Percentiles rank a stretch among this genome's conserved stretches.
Conservation (phyloP, 2,113 vertebrate genomes). For the Varanus komodoensis region DNA sequence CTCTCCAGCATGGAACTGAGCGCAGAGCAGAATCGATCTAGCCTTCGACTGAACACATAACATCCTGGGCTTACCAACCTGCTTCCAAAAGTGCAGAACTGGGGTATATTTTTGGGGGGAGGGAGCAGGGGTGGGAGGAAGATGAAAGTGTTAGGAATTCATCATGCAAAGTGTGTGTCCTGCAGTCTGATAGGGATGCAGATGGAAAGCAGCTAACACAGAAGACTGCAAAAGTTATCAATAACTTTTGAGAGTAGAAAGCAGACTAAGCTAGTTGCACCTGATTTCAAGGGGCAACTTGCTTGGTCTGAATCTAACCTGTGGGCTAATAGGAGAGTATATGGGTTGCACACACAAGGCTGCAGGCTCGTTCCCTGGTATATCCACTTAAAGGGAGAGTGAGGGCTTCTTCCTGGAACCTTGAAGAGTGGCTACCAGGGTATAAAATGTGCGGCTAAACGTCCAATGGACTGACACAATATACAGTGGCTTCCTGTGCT, state of each 20-base stretch:
- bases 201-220: neutral
- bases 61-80: constrained; percentile 86
- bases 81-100: constrained; percentile 93
- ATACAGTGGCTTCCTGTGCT: neutral
- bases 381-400: neutral
- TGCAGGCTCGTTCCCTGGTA: neutral
- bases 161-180: neutral
- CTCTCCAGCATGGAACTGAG: constrained; percentile 91
- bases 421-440: neutral
- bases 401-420: neutral
- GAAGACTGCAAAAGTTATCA: neutral
- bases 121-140: neutral
- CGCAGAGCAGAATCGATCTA: constrained; percentile 90
- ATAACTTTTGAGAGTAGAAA: neutral
- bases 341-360: neutral
- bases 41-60: constrained; percentile 90
- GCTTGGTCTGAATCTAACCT: neutral
- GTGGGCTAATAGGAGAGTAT: neutral
- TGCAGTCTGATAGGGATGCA: neutral
- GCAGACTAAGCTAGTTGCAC: neutral
- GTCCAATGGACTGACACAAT: neutral
- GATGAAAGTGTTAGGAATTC: neutral
- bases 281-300: neutral
- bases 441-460: neutral
- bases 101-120: neutral